These are phyloP conservation scores for Samia ricini DNA, from an alignment of 1,140 invertebrate species.

Conservation along the genomic window DNA sequence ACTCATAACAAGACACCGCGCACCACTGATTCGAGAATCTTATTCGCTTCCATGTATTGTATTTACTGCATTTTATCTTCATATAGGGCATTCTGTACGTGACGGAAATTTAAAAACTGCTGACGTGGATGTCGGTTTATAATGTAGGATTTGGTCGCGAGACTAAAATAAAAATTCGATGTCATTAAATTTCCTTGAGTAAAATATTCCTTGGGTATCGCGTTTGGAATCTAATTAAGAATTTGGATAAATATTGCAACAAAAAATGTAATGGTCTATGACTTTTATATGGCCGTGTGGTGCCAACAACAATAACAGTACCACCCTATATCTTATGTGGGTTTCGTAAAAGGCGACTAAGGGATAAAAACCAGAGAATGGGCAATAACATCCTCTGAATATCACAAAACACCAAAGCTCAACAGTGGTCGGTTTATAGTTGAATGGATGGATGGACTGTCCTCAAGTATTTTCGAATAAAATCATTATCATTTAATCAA, in stretches of 20 bases:
- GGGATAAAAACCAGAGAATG: no score
- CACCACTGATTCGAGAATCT: slow-evolving; percentile 1
- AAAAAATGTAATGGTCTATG: no score
- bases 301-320: no score
- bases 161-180: background rate
- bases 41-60: background rate
- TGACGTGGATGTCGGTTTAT: background rate
- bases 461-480: no score
- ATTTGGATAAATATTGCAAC: background rate
- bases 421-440: no score
- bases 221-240: background rate
- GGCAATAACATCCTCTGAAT: no score
- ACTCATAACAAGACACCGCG: slow-evolving; percentile 12
- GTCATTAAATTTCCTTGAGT: background rate
- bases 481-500: no score
- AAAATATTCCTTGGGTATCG: background rate
- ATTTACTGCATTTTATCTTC: slow-evolving; percentile 20
- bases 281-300: no score
- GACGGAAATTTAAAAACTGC: slow-evolving; percentile 4
- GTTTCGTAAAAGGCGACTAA: no score
- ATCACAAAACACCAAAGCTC: no score
- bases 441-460: no score
- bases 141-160: background rate
- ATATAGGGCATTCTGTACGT: slow-evolving; percentile 13
- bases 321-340: no score